phyloP scores from a whole-genome alignment of 2,888 invertebrate genomes.

The Drosophila neonasuta region DNA sequence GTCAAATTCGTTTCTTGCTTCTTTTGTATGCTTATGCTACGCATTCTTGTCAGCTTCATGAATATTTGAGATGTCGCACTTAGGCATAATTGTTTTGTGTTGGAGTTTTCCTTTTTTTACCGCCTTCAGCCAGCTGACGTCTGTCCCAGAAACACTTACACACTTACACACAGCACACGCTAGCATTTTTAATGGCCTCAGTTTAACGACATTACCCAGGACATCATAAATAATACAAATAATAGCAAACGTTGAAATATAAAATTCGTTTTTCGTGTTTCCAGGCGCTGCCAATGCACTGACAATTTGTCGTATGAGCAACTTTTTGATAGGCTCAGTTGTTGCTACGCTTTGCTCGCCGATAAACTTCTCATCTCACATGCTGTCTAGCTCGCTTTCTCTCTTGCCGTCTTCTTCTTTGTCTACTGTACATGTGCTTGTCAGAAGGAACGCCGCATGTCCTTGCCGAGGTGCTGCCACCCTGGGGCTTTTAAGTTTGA shows the following conservation, averaged over 20 bases:
- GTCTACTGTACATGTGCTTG: neutral
- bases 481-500: conserved; percentile 75
- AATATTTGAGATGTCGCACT: conserved; percentile 66
- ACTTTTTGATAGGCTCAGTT: conserved; percentile 66
- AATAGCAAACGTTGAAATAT: conserved; percentile 62
- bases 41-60: conserved; percentile 49
- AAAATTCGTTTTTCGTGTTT: conserved; percentile 56
- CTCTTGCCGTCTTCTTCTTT: conserved; percentile 7
- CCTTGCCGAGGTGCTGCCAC: conserved; percentile 61
- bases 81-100: conserved; percentile 67
- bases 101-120: conserved; percentile 30
- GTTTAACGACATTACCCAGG: conserved; percentile 61
- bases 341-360: conserved; percentile 31
- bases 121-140: conserved; percentile 49
- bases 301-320: conserved; percentile 71
- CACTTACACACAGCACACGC: conserved; percentile 22
- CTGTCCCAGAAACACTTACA: conserved; percentile 37
- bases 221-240: conserved; percentile 72
- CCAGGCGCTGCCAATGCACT: conserved; percentile 29
- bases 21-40: conserved; percentile 12
- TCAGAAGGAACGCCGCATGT: conserved; percentile 28
- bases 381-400: neutral
- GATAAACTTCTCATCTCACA: conserved; percentile 54
- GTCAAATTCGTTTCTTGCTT: conserved; percentile 6
- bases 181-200: conserved; percentile 61